These are phyloP conservation scores for Mythimna ferrago DNA, from an alignment of 2,888 invertebrate genomes.

Conservation along the genomic window DNA sequence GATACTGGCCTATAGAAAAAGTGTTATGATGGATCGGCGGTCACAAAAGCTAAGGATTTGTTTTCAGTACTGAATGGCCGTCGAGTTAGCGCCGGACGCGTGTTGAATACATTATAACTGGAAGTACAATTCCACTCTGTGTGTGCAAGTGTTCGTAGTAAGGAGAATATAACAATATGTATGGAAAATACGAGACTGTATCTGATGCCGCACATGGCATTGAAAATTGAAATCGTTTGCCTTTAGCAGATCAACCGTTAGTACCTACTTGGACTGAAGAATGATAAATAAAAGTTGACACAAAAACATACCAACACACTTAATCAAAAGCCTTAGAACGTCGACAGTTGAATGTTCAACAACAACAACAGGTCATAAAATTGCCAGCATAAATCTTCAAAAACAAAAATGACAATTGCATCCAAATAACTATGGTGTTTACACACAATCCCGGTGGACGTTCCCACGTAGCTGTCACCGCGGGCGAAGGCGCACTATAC, in stretches of 20 bases:
- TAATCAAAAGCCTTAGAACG: slow-evolving; percentile 11
- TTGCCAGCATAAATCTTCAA: slow-evolving; percentile 69
- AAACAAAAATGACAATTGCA: slow-evolving; percentile 75
- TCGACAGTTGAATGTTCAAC: slow-evolving; percentile 39
- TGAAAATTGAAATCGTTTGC: slow-evolving; percentile 69
- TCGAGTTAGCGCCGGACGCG: slow-evolving; percentile 84
- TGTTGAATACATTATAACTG: slow-evolving; percentile 84
- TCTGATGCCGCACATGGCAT: slow-evolving; percentile 68
- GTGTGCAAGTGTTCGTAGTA: slow-evolving; percentile 70
- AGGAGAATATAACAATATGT: slow-evolving; percentile 73
- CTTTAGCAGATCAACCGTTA: slow-evolving; percentile 71
- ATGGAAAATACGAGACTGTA: slow-evolving; percentile 66
- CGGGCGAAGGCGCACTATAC: slow-evolving; percentile 75
- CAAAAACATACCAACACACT: slow-evolving; percentile 10
- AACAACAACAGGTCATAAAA: slow-evolving; percentile 46
- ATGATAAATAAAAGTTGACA: slow-evolving; percentile 26
- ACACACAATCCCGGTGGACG: slow-evolving; percentile 81
- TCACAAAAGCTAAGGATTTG: slow-evolving; percentile 86
- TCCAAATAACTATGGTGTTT: slow-evolving; percentile 79
- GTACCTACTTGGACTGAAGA: slow-evolving; percentile 13
- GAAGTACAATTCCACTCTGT: slow-evolving; percentile 71
- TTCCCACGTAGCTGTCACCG: slow-evolving; percentile 90
- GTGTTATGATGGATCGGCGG: slow-evolving; percentile 85
- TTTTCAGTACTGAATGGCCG: slow-evolving; percentile 87
- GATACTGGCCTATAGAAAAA: slow-evolving; percentile 87